Conservation (phyloP, 2,888 invertebrate genomes). For the Eupsilia transversa region DNA sequence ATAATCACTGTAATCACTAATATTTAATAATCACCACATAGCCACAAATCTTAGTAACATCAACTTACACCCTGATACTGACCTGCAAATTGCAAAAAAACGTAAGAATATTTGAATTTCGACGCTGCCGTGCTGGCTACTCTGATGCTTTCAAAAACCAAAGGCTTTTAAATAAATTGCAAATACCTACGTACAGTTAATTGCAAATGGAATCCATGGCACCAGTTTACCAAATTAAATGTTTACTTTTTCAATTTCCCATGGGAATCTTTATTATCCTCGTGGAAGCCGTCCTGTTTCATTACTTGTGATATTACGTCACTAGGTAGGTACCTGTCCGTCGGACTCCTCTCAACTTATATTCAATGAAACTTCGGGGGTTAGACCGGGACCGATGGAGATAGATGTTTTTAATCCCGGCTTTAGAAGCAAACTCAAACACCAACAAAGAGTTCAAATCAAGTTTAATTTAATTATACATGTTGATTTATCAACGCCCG, state of each 20-base stretch:
- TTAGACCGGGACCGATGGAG: background rate
- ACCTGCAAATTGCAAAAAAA: too few species aligned
- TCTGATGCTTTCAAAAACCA: too few species aligned
- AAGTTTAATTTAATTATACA: conserved; percentile 35
- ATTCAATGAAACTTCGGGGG: background rate
- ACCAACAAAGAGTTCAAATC: conserved; percentile 31
- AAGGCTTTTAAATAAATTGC: conserved; percentile 22
- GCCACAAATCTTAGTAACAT: too few species aligned
- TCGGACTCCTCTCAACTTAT: conserved; percentile 16
- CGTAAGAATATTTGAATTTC: too few species aligned
- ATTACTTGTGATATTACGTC: conserved; percentile 19
- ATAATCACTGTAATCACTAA: too few species aligned
- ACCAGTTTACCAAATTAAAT: conserved; percentile 43
- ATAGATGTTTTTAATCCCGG: conserved; percentile 13
- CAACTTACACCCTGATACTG: too few species aligned
- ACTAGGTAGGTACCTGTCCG: background rate
- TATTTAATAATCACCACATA: too few species aligned
- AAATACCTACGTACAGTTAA: conserved; percentile 18
- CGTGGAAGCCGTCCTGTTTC: conserved; percentile 15
- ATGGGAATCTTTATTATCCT: conserved; percentile 45
- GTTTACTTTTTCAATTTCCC: conserved; percentile 50
- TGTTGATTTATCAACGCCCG: conserved; percentile 26
- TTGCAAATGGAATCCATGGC: conserved; percentile 5
- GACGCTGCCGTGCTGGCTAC: too few species aligned
- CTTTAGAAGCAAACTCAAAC: conserved; percentile 27